These are phyloP conservation scores for Panagrolaimus sp. DNA, from an alignment of 1,140 invertebrate genomes.

Conservation along the genomic window DNA sequence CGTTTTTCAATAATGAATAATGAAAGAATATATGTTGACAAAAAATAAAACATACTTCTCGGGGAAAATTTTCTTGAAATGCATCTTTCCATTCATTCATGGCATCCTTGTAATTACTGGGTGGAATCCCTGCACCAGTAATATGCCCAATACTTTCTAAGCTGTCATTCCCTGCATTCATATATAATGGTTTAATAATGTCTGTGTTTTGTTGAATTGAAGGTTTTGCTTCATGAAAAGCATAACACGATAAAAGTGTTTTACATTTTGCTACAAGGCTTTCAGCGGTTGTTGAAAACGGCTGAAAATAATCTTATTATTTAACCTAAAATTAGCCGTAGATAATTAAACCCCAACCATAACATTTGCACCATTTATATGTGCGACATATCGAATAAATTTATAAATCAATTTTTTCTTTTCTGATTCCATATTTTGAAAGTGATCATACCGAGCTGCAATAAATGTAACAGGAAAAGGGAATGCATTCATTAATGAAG, in stretches of 20 bases:
- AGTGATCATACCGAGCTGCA: slow-evolving; percentile 3
- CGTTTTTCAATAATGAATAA: too few relatives aligned
- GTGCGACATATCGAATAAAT: neutral
- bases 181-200: neutral
- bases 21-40: neutral
- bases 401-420: slow-evolving; percentile 5
- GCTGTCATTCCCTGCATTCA: neutral
- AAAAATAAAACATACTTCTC: neutral
- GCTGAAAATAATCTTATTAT: neutral
- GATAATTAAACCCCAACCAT: neutral
- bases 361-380: slow-evolving; percentile 4
- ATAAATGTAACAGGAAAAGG: slow-evolving; percentile 3
- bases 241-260: neutral
- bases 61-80: slow-evolving; percentile 12
- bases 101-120: slow-evolving; percentile 2
- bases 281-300: neutral
- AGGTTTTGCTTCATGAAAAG: slow-evolving; percentile 1
- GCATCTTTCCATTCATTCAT: slow-evolving; percentile 1
- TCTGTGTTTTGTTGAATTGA: slow-evolving; percentile 11
- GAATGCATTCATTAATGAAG: neutral
- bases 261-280: slow-evolving; percentile 5
- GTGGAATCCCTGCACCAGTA: neutral
- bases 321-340: neutral
- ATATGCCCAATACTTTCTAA: neutral
- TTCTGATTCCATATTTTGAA: slow-evolving; percentile 2